phyloP scores from a whole-genome alignment of 2,113 vertebrate species.

The Maccullochella peelii region DNA sequence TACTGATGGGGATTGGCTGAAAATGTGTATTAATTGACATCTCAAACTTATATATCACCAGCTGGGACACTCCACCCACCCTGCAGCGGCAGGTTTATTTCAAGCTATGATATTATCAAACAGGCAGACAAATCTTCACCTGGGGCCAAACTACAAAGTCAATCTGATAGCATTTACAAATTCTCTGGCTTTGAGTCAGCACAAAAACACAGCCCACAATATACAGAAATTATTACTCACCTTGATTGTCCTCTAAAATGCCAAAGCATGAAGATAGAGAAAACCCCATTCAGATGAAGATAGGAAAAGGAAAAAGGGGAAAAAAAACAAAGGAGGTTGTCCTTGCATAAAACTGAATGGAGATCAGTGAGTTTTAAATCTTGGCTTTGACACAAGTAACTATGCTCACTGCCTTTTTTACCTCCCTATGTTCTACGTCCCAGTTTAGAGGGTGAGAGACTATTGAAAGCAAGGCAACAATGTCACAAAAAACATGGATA shows the following conservation, averaged over 20 bases:
- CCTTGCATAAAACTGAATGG: background rate
- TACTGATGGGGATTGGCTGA: background rate
- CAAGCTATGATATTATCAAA: background rate
- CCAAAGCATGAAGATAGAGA: background rate
- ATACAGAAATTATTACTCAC: slow-evolving; percentile 71
- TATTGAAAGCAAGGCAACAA: too few species aligned
- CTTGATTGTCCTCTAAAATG: slow-evolving; percentile 77
- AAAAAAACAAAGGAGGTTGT: background rate
- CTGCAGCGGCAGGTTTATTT: background rate
- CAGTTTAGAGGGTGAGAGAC: background rate
- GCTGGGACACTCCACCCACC: too few species aligned
- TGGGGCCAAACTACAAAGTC: background rate
- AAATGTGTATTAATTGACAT: background rate
- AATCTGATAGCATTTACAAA: background rate
- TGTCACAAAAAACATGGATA: background rate
- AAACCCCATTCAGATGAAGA: background rate
- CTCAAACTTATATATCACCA: background rate
- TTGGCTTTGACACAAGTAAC: background rate
- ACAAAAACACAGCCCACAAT: background rate
- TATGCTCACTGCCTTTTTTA: background rate
- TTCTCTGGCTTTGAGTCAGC: background rate
- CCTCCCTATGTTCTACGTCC: background rate
- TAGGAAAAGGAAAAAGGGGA: background rate
- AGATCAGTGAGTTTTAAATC: background rate
- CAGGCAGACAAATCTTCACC: background rate